Base-by-base conservation (phyloP, 1,140 invertebrate species). In the Rhizoglyphus robini region DNA sequence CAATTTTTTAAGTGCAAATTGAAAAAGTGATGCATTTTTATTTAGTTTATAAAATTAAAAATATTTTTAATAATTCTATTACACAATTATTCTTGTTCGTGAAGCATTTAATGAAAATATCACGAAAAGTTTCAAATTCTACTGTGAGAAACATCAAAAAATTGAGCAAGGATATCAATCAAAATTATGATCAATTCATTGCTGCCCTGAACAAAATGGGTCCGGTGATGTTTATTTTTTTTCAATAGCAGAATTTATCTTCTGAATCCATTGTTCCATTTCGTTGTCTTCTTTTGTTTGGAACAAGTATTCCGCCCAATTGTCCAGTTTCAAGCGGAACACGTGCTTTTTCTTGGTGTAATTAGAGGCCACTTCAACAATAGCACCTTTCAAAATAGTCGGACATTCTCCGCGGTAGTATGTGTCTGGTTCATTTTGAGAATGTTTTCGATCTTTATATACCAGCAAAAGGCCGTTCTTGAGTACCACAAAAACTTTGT, bases 281-380 rank as follows among this genome's bases (percentile, higher is more conserved):
- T 96, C 92, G 48, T 83, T 82, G 74, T 97, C 93, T 80, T 96
- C 90, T 78, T 91, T 89, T 69, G 90, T 90, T 82, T 98, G 94
- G 82, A 97, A 91, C 76, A 99, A 83, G 81, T 91, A 98, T 80
- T 97, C 92, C 59, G 87, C 91, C 70, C 95, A 95, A 76, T 83
- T 86, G 69, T 85, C 81, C 75, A 95, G 81, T 88, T 90, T 94
- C 67, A 96, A 81, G 77, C 92, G 84, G 81, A 98, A 93, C 69
- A 99, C 95, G 77, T 96, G 86, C 46, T 65, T 68, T 82, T 93
- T 94, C 83, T 99, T 99, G 68, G 88, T 93, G 77, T 99, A 98
- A 80, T 99, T 94, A 70, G 83, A 83, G 65, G 94, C 92, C 65
- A 94, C 83, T 69, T 87, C 84, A 66, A 88, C 86, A 48, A 79